These are phyloP conservation scores for Ectemnius lituratus DNA, from an alignment of 2,888 invertebrate species.

Conservation along the genomic window DNA sequence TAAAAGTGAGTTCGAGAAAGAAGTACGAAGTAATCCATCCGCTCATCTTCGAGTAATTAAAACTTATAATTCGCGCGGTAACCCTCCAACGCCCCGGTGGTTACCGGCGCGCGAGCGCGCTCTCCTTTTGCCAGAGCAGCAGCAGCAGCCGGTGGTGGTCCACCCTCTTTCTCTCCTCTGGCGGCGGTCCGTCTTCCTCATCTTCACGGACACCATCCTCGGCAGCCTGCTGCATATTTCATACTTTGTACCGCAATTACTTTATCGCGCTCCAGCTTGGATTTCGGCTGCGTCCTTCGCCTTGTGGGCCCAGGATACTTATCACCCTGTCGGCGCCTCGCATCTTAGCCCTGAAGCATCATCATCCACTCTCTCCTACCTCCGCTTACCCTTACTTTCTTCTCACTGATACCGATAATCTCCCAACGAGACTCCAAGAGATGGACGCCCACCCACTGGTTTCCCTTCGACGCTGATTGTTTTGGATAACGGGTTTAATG, in stretches of 20 bases:
- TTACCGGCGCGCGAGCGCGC: conserved; percentile 17
- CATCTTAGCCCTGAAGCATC: too few relatives aligned
- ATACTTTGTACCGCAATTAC: conserved; percentile 66
- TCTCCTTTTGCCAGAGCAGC: conserved; percentile 34
- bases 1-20: conserved; percentile 60
- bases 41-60: conserved; percentile 74
- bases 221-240: conserved; percentile 67
- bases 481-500: too few relatives aligned
- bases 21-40: conserved; percentile 70
- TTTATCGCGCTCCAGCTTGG: conserved; percentile 64
- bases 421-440: too few relatives aligned
- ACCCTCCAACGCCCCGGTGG: conserved; percentile 26
- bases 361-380: too few relatives aligned
- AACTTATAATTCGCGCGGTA: conserved; percentile 72
- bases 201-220: conserved; percentile 17
- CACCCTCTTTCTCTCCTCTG: conserved; percentile 16
- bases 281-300: conserved; percentile 50
- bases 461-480: too few relatives aligned
- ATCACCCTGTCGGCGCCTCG: conserved; percentile 53
- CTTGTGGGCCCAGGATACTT: conserved; percentile 47
- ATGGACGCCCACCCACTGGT: too few relatives aligned
- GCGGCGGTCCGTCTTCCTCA: conserved; percentile 17
- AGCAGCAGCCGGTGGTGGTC: not conserved
- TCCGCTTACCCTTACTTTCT: too few relatives aligned
- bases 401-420: too few relatives aligned